Percentiles rank a stretch among this genome's conserved stretches.
Conservation (phyloP, 2,888 invertebrate genomes). For the Chymomyza caudatula region DNA sequence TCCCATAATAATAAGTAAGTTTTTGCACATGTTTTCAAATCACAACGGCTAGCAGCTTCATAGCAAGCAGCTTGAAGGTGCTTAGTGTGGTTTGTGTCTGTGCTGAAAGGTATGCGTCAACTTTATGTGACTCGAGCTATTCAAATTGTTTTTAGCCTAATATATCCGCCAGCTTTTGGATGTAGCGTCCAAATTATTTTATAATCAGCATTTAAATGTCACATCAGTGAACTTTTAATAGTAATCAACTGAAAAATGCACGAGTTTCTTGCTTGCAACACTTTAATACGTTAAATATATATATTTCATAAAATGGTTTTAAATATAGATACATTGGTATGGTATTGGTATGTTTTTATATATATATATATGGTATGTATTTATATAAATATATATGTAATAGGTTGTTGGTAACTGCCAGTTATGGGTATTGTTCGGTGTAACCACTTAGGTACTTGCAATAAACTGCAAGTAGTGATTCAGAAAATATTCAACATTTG, state of each 20-base stretch:
- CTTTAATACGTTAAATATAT: constrained; percentile 59
- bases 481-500: constrained; percentile 60
- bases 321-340: constrained; percentile 33
- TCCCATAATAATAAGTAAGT: not conserved
- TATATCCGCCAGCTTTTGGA: too few species aligned
- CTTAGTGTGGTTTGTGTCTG: too few species aligned
- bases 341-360: not conserved
- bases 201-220: too few species aligned
- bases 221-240: too few species aligned
- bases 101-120: too few species aligned
- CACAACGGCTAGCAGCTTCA: too few species aligned
- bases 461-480: constrained; percentile 54
- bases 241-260: constrained; percentile 2
- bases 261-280: constrained; percentile 40
- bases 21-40: not conserved
- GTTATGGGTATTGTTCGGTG: not conserved
- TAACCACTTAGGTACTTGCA: constrained; percentile 28
- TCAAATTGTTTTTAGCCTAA: too few species aligned
- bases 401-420: constrained; percentile 31
- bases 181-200: too few species aligned
- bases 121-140: too few species aligned
- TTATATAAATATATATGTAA: constrained; percentile 13
- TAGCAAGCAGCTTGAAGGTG: too few species aligned
- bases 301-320: constrained; percentile 53
- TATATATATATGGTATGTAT: constrained; percentile 27